Evolutionary conservation across 2,797 vertebrate genomes (phyloP).

Genomic region (Molossus alvarezi): DNA sequence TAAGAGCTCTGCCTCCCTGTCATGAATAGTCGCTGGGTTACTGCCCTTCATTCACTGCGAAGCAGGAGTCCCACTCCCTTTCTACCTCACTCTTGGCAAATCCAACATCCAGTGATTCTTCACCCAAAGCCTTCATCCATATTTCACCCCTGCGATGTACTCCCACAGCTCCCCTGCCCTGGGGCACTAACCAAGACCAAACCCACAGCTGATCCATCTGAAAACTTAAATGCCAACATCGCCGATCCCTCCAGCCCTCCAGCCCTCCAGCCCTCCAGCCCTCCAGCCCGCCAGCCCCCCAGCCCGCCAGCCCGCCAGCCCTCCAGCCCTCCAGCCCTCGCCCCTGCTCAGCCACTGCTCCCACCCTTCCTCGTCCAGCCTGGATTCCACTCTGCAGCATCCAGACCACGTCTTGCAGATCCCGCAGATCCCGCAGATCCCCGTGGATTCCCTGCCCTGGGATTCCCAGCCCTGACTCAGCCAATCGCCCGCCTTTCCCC

Average conservation of each 20-base stretch:
- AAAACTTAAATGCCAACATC: not conserved
- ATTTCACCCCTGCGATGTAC: not conserved
- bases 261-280: too few relatives aligned
- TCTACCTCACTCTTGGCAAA: not conserved
- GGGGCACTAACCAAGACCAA: not conserved
- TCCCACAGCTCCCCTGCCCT: not conserved
- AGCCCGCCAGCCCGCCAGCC: too few relatives aligned
- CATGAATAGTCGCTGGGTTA: fast-evolving
- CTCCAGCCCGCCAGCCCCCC: too few relatives aligned
- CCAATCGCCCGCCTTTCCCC: not conserved
- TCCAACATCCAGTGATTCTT: not conserved
- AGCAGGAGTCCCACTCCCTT: not conserved
- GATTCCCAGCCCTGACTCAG: not conserved
- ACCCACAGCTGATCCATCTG: not conserved
- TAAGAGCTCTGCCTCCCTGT: not conserved
- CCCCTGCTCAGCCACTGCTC: not conserved
- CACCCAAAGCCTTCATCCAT: not conserved
- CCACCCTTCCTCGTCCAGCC: not conserved
- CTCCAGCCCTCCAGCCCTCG: too few relatives aligned
- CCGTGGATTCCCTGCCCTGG: not conserved
- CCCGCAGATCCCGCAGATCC: not conserved
- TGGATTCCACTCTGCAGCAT: fast-evolving
- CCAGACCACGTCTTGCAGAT: not conserved
- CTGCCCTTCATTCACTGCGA: not conserved
- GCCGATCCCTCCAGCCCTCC: not conserved